phyloP scores from a whole-genome alignment of 64 coral and sea anemone genomes.

The Pachyseris speciosa region DNA sequence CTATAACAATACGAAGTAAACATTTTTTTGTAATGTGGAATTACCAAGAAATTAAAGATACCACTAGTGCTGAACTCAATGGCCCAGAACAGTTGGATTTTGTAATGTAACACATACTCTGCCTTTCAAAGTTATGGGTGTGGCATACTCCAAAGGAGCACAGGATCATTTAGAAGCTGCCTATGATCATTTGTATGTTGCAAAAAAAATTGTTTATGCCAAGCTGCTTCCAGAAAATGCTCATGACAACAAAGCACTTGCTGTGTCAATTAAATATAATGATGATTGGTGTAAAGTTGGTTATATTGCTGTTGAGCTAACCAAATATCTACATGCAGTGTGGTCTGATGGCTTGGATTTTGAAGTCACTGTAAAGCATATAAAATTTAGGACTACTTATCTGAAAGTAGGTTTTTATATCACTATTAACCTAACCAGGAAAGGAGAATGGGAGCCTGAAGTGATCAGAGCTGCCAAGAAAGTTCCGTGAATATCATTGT shows the following conservation, averaged over 20 bases:
- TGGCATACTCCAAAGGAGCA: background rate
- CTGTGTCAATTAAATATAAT: background rate
- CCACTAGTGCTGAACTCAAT: no score
- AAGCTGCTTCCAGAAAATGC: constrained; percentile 4
- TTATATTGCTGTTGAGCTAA: constrained; percentile 10
- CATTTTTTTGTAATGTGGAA: background rate
- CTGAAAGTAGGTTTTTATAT: constrained; percentile 12
- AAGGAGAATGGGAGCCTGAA: constrained; percentile 21
- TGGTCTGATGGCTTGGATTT: background rate
- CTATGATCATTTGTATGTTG: background rate
- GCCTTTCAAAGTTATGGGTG: constrained; percentile 20
- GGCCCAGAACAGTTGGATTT: no score
- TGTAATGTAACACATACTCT: background rate
- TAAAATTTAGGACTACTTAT: no score
- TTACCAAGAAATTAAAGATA: no score
- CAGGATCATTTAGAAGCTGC: background rate
- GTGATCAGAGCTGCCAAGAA: constrained; percentile 22
- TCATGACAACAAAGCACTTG: constrained; percentile 9
- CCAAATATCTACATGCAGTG: constrained; percentile 11
- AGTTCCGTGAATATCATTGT: background rate
- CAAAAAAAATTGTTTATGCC: background rate
- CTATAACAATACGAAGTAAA: background rate
- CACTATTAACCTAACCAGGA: constrained; percentile 21
- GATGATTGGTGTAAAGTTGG: constrained; percentile 5
- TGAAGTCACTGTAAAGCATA: background rate